Percentiles rank a stretch among this genome's conserved stretches.
Conservation (phyloP, 2,797 vertebrate species). For the Propithecus perrieri region DNA sequence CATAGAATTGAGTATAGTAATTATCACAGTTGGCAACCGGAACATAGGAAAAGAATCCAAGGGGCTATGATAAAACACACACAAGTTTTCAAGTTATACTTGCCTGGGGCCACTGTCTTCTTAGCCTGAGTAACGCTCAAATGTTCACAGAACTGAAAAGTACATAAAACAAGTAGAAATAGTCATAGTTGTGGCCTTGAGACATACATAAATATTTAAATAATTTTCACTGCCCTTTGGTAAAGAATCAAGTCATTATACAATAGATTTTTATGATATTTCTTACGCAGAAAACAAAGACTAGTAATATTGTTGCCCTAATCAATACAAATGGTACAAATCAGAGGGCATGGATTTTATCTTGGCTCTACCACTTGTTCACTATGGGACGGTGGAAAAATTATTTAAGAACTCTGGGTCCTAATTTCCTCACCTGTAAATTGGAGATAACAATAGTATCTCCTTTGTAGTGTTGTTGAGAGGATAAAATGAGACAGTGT, state of each 20-base stretch:
- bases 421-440: neutral
- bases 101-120: neutral
- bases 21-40: neutral
- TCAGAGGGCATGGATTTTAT: neutral
- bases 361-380: neutral
- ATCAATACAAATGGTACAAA: neutral
- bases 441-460: neutral
- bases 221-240: neutral
- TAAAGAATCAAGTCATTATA: neutral
- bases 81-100: neutral
- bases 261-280: neutral
- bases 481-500: neutral
- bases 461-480: neutral
- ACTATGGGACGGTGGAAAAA: neutral
- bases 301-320: neutral
- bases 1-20: neutral
- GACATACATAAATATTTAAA: neutral
- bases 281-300: neutral
- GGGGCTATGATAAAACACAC: neutral
- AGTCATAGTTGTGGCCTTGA: neutral
- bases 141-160: neutral
- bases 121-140: neutral
- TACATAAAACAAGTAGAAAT: neutral
- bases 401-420: neutral
- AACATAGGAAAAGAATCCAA: neutral